Conservation (phyloP, 2,888 invertebrate genomes). For the Lamproptera curius region DNA sequence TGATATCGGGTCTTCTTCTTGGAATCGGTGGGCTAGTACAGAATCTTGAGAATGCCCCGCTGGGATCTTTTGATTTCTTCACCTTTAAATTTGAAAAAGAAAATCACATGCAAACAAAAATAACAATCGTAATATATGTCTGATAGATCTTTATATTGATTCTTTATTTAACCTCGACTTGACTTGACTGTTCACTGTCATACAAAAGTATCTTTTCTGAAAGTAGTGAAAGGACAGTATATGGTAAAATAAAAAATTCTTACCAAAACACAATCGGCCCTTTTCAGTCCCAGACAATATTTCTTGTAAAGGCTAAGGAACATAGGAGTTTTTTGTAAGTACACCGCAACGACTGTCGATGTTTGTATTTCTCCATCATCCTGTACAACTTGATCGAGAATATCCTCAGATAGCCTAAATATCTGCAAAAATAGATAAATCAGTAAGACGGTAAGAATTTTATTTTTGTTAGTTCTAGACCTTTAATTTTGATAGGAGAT, state of each 20-base stretch:
- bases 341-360: conserved; percentile 82
- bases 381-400: conserved; percentile 84
- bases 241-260: conserved; percentile 32
- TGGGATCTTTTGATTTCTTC: conserved; percentile 84
- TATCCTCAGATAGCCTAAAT: conserved; percentile 87
- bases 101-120: too few relatives aligned
- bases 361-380: conserved; percentile 86
- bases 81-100: too few relatives aligned
- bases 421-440: conserved; percentile 76
- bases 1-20: conserved; percentile 89
- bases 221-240: too few relatives aligned
- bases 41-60: conserved; percentile 88
- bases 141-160: too few relatives aligned
- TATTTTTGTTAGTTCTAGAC: too few relatives aligned
- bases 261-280: conserved; percentile 91
- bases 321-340: conserved; percentile 84
- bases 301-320: conserved; percentile 88
- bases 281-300: conserved; percentile 90
- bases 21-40: conserved; percentile 90
- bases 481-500: too few relatives aligned
- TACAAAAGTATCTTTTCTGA: too few relatives aligned
- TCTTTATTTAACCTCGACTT: neutral
- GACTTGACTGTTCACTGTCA: neutral
- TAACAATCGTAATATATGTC: too few relatives aligned
- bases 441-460: too few relatives aligned